phyloP scores from a whole-genome alignment of 2,888 invertebrate genomes.

The Gonocerus acuteangulatus region DNA sequence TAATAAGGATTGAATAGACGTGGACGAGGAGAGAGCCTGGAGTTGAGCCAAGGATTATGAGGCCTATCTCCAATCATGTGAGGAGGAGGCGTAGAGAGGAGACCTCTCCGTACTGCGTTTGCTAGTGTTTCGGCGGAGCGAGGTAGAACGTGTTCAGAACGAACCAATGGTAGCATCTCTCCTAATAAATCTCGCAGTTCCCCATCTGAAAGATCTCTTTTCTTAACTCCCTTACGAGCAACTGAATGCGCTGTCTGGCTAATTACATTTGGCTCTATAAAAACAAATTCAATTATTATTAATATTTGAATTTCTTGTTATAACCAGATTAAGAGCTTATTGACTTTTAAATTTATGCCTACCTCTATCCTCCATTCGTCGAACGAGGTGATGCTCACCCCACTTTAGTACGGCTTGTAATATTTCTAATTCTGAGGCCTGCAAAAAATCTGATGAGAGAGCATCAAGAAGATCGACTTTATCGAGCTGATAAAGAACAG shows the following conservation, averaged over 20 bases:
- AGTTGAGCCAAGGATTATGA: conserved; percentile 63
- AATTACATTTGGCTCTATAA: conserved; percentile 75
- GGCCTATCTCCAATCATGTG: conserved; percentile 62
- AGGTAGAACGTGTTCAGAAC: conserved; percentile 85
- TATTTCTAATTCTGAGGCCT: conserved; percentile 84
- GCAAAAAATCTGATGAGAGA: conserved; percentile 49
- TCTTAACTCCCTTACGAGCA: conserved; percentile 73
- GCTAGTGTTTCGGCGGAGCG: conserved; percentile 69
- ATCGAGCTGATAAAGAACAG: conserved; percentile 68
- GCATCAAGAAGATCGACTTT: conserved; percentile 66
- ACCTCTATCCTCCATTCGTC: conserved; percentile 75
- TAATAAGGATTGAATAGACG: conserved; percentile 90
- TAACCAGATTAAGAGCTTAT: too few species aligned
- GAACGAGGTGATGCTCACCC: conserved; percentile 78
- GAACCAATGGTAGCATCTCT: conserved; percentile 72
- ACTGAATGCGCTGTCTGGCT: conserved; percentile 91
- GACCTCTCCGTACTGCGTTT: conserved; percentile 60
- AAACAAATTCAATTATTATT: conserved; percentile 20
- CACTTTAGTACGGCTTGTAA: conserved; percentile 78
- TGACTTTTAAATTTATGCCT: too few species aligned
- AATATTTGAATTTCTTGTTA: too few species aligned
- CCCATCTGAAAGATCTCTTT: conserved; percentile 72
- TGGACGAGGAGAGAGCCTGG: conserved; percentile 69
- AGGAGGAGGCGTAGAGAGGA: conserved; percentile 73
- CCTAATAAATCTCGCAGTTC: conserved; percentile 78